A percentile compares a stretch with the other conserved stretches of the same genome.
Conservation (phyloP, 2,888 invertebrate species). For the Anthoptus insignis region DNA sequence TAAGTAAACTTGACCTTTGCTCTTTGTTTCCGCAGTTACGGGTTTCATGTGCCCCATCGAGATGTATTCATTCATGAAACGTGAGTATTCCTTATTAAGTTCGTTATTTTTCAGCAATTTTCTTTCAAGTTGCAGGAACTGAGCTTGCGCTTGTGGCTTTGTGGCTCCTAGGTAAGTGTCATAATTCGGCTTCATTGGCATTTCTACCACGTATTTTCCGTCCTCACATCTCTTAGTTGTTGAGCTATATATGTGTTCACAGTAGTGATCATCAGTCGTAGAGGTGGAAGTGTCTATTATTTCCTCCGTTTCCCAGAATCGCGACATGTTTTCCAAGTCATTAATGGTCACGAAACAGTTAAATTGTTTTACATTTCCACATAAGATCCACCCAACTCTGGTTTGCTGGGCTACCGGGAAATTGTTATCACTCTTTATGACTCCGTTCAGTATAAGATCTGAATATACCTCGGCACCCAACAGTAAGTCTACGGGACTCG, state of each 20-base stretch:
- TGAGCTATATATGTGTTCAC: constrained; percentile 13
- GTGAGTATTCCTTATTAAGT: constrained; percentile 22
- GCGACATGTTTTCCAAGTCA: constrained; percentile 36
- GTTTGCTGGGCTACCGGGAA: no score
- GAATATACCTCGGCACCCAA: no score
- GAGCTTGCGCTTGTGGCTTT: constrained; percentile 33
- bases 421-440: no score
- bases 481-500: no score
- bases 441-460: no score
- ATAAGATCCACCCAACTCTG: no score
- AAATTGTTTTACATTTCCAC: no score
- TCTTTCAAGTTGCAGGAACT: constrained; percentile 40
- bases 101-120: constrained; percentile 31
- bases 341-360: no score
- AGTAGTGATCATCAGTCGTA: no score
- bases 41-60: constrained; percentile 32
- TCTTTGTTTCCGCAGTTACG: constrained; percentile 14
- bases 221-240: constrained; percentile 20
- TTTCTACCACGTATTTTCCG: constrained; percentile 42
- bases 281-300: no score
- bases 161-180: constrained; percentile 38
- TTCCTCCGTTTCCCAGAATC: constrained; percentile 41
- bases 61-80: constrained; percentile 37
- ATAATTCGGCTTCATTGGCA: constrained; percentile 36
- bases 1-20: constrained; percentile 21